These are phyloP conservation scores for Beroe ovata DNA, from an alignment of 37 sponge, comb jelly and placozoan species.

Conservation along the genomic window DNA sequence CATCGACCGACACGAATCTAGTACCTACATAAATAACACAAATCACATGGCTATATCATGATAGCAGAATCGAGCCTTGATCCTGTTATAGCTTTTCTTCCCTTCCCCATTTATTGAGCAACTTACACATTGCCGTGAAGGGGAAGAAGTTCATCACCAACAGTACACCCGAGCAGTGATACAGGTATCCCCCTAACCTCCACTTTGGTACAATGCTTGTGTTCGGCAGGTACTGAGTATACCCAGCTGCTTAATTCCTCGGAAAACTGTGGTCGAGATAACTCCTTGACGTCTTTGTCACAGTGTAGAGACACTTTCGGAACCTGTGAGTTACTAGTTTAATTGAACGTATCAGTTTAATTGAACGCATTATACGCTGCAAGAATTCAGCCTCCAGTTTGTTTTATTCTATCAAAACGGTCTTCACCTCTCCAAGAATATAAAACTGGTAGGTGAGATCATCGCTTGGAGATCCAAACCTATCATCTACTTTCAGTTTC, in stretches of 20 bases:
- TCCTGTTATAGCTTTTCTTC: too few relatives aligned
- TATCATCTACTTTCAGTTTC: neutral
- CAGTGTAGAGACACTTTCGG: conserved; percentile 42
- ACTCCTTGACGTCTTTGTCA: neutral
- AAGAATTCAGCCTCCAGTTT: too few relatives aligned
- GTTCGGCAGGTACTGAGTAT: neutral
- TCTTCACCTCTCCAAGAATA: conserved; percentile 21
- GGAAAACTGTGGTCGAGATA: neutral
- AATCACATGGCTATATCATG: too few relatives aligned
- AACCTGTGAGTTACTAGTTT: too few relatives aligned
- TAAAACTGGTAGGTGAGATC: conserved; percentile 30
- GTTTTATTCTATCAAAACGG: neutral
- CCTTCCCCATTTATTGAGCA: too few relatives aligned
- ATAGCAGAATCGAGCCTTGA: too few relatives aligned
- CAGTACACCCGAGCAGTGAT: neutral
- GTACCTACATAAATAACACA: too few relatives aligned
- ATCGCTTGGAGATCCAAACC: neutral
- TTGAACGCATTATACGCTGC: too few relatives aligned
- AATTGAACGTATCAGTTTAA: too few relatives aligned
- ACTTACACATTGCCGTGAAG: neutral
- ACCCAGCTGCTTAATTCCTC: neutral
- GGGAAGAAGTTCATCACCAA: neutral
- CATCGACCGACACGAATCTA: too few relatives aligned
- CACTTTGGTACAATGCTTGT: neutral
- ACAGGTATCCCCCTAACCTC: conserved; percentile 28